phyloP scores from a whole-genome alignment of 2,888 invertebrate genomes.

The Isoperla grammatica region DNA sequence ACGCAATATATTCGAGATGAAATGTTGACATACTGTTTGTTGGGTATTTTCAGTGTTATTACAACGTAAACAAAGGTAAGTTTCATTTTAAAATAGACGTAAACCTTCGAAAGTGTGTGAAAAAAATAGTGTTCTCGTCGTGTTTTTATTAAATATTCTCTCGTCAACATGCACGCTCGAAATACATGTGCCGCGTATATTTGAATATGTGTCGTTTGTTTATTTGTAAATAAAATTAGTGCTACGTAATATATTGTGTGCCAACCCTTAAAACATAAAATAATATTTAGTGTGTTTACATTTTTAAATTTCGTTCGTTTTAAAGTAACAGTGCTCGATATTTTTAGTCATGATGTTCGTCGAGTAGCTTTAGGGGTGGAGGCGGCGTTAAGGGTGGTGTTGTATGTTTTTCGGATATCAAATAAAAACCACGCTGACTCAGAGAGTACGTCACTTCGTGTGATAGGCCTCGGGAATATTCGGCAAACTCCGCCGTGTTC shows the following conservation, averaged over 20 bases:
- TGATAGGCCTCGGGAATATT: conserved; percentile 14
- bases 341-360: background rate
- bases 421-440: conserved; percentile 26
- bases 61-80: conserved; percentile 8
- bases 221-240: too few species aligned
- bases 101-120: too few species aligned
- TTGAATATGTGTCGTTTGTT: too few species aligned
- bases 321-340: background rate
- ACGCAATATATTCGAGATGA: conserved; percentile 28
- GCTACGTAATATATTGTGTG: too few species aligned
- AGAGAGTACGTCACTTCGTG: conserved; percentile 9
- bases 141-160: too few species aligned
- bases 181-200: too few species aligned
- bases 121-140: too few species aligned
- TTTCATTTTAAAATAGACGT: conserved; percentile 22
- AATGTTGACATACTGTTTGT: background rate
- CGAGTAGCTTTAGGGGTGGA: background rate
- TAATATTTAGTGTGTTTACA: background rate
- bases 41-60: background rate
- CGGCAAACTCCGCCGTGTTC: conserved; percentile 10
- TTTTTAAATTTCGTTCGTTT: background rate
- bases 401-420: background rate
- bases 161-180: too few species aligned
- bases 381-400: background rate
- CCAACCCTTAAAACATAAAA: too few species aligned